Percentiles rank a stretch among this genome's conserved stretches.
phyloP scores from a whole-genome alignment of 2,113 vertebrate genomes.

The Osmerus eperlanus region DNA sequence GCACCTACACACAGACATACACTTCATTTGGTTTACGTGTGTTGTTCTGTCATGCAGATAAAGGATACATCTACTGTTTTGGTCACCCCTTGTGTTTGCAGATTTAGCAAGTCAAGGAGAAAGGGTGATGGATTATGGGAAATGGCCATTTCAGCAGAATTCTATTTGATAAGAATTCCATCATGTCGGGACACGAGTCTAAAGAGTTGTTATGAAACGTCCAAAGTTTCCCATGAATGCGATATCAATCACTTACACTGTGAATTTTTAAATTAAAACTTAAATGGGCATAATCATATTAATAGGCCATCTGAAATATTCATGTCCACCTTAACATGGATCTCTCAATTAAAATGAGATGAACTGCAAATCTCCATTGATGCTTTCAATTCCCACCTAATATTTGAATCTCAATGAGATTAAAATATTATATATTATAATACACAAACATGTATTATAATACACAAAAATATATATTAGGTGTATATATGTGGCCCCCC shows the following conservation, averaged over 20 bases:
- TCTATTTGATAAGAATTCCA: conserved; percentile 46
- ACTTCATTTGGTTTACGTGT: neutral
- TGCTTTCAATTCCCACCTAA: conserved; percentile 21
- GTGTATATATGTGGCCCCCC: too few species aligned
- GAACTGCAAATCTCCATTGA: conserved; percentile 24
- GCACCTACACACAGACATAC: conserved; percentile 8
- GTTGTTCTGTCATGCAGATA: too few species aligned
- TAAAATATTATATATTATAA: too few species aligned
- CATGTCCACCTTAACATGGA: too few species aligned
- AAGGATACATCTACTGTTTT: neutral
- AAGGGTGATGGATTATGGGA: conserved; percentile 39
- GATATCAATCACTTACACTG: conserved; percentile 60
- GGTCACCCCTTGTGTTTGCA: neutral
- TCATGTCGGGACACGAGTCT: conserved; percentile 42
- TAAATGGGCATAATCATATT: conserved; percentile 53
- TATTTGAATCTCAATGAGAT: too few species aligned
- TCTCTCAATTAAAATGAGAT: neutral
- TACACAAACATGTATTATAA: too few species aligned
- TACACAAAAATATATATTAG: too few species aligned
- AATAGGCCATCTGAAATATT: conserved; percentile 20
- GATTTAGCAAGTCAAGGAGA: conserved; percentile 29
- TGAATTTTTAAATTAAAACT: conserved; percentile 59
- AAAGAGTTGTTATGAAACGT: conserved; percentile 52
- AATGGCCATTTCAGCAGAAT: conserved; percentile 36
- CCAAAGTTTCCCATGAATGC: conserved; percentile 32